These are phyloP conservation scores for Lipotes vexillifer DNA, from an alignment of 2,113 vertebrate species.

Conservation along the genomic window DNA sequence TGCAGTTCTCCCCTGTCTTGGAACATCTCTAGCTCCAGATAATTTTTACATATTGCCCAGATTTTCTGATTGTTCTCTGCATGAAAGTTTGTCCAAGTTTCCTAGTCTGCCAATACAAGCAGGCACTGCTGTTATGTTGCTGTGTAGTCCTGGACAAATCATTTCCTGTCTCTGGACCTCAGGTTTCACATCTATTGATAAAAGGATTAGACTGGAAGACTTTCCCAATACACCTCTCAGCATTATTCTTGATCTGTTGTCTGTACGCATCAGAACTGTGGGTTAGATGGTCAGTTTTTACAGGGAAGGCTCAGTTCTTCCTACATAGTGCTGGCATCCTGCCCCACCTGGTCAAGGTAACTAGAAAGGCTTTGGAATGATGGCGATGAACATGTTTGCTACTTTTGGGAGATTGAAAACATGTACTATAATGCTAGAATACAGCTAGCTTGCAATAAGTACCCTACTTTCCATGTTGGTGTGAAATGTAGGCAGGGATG, in stretches of 20 bases:
- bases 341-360: not conserved
- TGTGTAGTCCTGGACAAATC: not conserved
- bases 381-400: not conserved
- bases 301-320: not conserved
- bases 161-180: not conserved
- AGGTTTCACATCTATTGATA: not conserved
- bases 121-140: not conserved
- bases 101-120: not conserved
- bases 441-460: not conserved
- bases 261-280: not conserved
- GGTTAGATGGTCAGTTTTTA: not conserved
- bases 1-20: not conserved
- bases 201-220: not conserved
- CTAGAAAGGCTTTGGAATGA: not conserved
- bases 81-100: not conserved
- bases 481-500: conserved; percentile 44
- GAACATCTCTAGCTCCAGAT: not conserved
- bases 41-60: not conserved
- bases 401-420: not conserved
- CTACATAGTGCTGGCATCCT: not conserved
- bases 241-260: not conserved
- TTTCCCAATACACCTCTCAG: not conserved
- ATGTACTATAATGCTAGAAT: not conserved
- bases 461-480: not conserved
- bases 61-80: not conserved